These are phyloP conservation scores for Zaprionus lineosus DNA, from an alignment of 2,888 invertebrate species.

Conservation along the genomic window DNA sequence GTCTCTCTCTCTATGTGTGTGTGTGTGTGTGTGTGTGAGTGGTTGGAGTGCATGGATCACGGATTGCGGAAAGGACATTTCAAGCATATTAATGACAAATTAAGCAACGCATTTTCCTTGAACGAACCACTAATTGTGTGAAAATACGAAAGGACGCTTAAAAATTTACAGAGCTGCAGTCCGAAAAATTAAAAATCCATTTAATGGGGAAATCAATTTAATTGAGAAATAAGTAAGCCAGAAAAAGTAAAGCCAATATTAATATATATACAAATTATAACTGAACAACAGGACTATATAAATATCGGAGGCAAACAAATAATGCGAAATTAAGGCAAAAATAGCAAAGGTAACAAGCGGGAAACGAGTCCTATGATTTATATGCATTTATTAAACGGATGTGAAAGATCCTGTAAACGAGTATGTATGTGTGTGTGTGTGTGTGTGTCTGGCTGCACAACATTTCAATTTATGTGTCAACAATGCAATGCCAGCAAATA, in stretches of 20 bases:
- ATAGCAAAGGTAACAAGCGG: conserved; percentile 68
- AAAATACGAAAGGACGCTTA: conserved; percentile 48
- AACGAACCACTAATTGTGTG: conserved; percentile 60
- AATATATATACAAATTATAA: conserved; percentile 2
- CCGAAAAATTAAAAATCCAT: conserved; percentile 64
- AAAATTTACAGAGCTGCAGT: conserved; percentile 61
- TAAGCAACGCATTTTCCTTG: conserved; percentile 34
- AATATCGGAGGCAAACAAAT: conserved; percentile 47
- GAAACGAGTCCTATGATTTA: conserved; percentile 69
- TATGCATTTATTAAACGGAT: conserved; percentile 51
- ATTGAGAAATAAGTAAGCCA: conserved; percentile 27
- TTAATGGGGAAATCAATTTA: conserved; percentile 65
- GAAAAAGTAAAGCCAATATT: conserved; percentile 9
- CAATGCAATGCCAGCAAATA: conserved; percentile 65
- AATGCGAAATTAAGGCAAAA: conserved; percentile 69
- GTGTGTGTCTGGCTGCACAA: conserved; percentile 22
- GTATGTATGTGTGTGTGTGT: conserved; percentile 12
- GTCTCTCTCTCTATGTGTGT: too few relatives aligned
- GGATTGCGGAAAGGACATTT: conserved; percentile 11
- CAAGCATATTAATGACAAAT: conserved; percentile 62
- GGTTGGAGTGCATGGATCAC: too few relatives aligned
- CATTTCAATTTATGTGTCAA: conserved; percentile 76
- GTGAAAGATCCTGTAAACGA: too few relatives aligned
- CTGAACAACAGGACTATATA: conserved; percentile 26
- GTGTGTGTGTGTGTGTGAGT: too few relatives aligned